Percentiles rank a stretch among this genome's conserved stretches.
phyloP scores from a whole-genome alignment of 2,888 invertebrate genomes.

The Dinocampus coccinellae region DNA sequence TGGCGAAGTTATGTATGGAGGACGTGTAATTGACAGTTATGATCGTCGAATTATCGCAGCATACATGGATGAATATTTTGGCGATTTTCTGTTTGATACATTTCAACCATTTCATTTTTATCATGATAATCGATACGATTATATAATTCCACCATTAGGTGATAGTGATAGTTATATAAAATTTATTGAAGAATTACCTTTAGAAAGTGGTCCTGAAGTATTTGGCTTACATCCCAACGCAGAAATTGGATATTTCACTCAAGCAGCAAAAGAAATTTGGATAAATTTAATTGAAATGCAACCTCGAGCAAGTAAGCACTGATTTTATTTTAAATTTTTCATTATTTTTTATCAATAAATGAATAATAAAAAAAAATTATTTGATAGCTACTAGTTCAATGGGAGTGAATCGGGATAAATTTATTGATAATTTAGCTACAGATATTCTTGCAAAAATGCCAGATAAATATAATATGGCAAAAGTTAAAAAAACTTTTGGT shows the following conservation, averaged over 20 bases:
- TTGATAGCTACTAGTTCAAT: conserved; percentile 76
- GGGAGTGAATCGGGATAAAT: conserved; percentile 87
- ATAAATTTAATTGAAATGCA: conserved; percentile 87
- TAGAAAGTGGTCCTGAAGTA: conserved; percentile 89
- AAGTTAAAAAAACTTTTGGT: conserved; percentile 84
- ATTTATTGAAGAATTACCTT: conserved; percentile 82
- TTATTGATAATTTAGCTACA: conserved; percentile 83
- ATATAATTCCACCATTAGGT: conserved; percentile 80
- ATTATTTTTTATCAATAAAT: neutral
- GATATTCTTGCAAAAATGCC: conserved; percentile 86
- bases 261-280: conserved; percentile 90
- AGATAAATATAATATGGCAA: conserved; percentile 82
- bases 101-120: conserved; percentile 95
- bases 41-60: conserved; percentile 88
- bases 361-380: neutral
- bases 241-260: conserved; percentile 93
- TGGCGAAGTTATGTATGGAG: conserved; percentile 97
- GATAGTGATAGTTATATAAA: conserved; percentile 79
- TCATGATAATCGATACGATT: conserved; percentile 80
- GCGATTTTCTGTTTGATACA: conserved; percentile 91
- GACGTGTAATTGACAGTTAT: conserved; percentile 91
- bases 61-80: conserved; percentile 96
- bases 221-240: conserved; percentile 96
- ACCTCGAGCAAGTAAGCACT: conserved; percentile 83
- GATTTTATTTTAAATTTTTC: neutral